Conservation (phyloP, 1,140 invertebrate species). For the Drosophila nannoptera region DNA sequence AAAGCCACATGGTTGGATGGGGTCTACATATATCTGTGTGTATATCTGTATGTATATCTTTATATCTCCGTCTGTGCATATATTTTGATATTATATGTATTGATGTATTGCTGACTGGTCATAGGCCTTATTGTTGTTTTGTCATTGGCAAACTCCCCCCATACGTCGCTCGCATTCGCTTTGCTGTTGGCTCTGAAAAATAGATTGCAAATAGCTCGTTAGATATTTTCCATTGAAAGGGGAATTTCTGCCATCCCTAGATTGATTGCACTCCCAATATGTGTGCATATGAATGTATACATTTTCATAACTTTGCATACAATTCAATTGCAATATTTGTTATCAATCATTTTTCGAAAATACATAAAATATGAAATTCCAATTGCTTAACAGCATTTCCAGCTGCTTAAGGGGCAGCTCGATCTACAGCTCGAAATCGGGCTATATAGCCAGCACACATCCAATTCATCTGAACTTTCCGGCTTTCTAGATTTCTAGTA, state of each 20-base stretch:
- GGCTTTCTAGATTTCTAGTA: too few relatives aligned
- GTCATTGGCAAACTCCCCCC: constrained; percentile 7
- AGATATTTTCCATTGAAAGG: constrained; percentile 9
- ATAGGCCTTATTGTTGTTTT: constrained; percentile 21
- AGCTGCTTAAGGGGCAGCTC: too few relatives aligned
- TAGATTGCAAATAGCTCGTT: constrained; percentile 21
- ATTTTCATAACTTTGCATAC: background rate
- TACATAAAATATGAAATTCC: too few relatives aligned
- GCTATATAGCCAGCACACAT: too few relatives aligned
- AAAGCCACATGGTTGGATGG: constrained; percentile 45
- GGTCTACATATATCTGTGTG: background rate
- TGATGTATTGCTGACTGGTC: background rate
- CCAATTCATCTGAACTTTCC: too few relatives aligned
- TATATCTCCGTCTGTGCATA: background rate
- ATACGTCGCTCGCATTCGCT: constrained; percentile 10
- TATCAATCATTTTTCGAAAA: too few relatives aligned
- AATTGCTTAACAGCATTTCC: too few relatives aligned
- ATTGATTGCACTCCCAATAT: background rate
- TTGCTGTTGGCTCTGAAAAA: constrained; percentile 28
- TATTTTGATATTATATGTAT: background rate
- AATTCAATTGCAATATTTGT: too few relatives aligned
- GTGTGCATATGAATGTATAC: too few relatives aligned
- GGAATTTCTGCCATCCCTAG: background rate
- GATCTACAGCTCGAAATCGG: too few relatives aligned
- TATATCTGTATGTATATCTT: background rate